Evolutionary conservation across 2,113 vertebrate genomes (phyloP).

Genomic region (Excalfactoria chinensis): DNA sequence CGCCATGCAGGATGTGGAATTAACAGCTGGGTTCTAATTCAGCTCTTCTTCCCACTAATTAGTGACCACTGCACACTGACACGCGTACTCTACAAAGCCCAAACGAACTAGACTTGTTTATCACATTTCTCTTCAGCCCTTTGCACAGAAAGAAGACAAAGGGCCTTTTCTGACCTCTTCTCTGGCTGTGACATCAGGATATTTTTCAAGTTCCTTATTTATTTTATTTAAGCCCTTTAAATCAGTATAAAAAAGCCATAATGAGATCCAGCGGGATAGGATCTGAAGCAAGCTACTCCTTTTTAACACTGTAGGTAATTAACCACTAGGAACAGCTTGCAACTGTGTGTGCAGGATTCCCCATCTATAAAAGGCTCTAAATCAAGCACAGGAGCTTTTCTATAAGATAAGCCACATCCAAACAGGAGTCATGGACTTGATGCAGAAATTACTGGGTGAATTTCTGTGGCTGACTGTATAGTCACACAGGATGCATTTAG

Average conservation of each 20-base stretch:
- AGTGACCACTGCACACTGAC: background rate
- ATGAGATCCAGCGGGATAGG: background rate
- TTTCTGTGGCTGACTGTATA: background rate
- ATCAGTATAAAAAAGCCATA: background rate
- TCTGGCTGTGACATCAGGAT: background rate
- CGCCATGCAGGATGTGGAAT: accelerated
- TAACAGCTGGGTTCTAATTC: background rate
- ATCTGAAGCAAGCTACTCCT: background rate
- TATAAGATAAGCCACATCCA: background rate
- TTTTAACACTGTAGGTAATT: background rate
- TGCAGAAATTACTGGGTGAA: background rate
- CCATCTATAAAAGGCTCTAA: background rate
- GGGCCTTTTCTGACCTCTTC: background rate
- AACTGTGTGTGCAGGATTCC: background rate
- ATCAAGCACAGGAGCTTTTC: background rate
- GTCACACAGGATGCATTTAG: background rate
- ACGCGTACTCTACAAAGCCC: accelerated
- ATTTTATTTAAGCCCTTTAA: background rate
- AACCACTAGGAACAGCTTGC: background rate
- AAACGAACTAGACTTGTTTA: background rate
- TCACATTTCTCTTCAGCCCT: background rate
- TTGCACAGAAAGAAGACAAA: background rate
- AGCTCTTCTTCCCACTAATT: background rate
- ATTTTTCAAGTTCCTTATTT: background rate
- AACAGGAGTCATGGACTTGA: accelerated